Evolutionary conservation across 2,888 invertebrate species (phyloP).

Genomic region (Tetranychus truncatus): DNA sequence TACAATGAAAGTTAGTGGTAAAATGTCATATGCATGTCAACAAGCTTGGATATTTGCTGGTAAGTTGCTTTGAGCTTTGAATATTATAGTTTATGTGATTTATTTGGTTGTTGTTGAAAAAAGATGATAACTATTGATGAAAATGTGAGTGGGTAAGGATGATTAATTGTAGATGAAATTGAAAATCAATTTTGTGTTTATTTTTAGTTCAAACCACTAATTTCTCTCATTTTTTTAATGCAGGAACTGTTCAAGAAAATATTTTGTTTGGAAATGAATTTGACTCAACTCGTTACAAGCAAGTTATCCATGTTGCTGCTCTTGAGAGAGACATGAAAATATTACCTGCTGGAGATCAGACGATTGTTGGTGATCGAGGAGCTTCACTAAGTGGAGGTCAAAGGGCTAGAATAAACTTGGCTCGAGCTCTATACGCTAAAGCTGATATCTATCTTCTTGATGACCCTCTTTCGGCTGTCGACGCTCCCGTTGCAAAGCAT

Average conservation of each 20-base stretch:
- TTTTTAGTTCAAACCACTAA: not conserved
- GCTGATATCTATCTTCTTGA: constrained; percentile 27
- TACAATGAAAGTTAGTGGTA: constrained; percentile 43
- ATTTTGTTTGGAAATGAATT: constrained; percentile 64
- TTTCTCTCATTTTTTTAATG: not conserved
- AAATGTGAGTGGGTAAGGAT: too few relatives aligned
- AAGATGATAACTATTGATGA: too few relatives aligned
- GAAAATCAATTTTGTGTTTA: too few relatives aligned
- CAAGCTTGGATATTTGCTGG: constrained; percentile 51
- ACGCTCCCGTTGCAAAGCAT: constrained; percentile 26
- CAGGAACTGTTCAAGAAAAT: constrained; percentile 60
- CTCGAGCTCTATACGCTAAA: constrained; percentile 27
- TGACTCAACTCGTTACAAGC: constrained; percentile 38
- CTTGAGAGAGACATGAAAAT: constrained; percentile 36
- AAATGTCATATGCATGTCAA: constrained; percentile 45
- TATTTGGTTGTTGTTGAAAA: too few relatives aligned
- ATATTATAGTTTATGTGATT: too few relatives aligned
- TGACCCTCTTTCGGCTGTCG: constrained; percentile 27
- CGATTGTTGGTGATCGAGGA: constrained; percentile 41
- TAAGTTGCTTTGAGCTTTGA: constrained; percentile 33
- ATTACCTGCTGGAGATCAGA: constrained; percentile 37
- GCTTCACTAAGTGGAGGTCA: constrained; percentile 41
- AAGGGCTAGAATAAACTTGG: constrained; percentile 39
- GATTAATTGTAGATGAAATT: too few relatives aligned
- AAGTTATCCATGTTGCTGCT: constrained; percentile 40